Conservation (phyloP, 2,797 vertebrate species). For the Manis crassicaudata region DNA sequence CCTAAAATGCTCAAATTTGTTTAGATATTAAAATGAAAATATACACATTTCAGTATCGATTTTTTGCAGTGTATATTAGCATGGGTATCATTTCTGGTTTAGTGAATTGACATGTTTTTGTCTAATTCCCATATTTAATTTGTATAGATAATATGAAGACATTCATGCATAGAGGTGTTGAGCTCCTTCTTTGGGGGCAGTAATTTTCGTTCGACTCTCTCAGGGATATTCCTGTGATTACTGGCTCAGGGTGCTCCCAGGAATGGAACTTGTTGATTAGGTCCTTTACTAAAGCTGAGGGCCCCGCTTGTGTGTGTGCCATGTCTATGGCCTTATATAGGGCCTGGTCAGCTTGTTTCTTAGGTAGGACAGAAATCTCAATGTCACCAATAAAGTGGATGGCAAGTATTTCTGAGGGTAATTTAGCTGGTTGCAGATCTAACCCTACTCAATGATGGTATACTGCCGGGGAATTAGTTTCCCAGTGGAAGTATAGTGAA, state of each 20-base stretch:
- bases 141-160: not conserved
- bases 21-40: not conserved
- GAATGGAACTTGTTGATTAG: not conserved
- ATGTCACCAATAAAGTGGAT: not conserved
- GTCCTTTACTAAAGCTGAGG: not conserved
- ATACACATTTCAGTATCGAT: not conserved
- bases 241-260: not conserved
- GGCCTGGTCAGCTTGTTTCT: not conserved
- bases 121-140: not conserved
- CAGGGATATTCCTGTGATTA: not conserved
- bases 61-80: not conserved
- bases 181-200: not conserved
- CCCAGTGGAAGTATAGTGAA: not conserved
- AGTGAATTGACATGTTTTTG: not conserved
- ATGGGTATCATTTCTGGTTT: not conserved
- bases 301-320: not conserved
- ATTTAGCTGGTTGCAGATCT: not conserved
- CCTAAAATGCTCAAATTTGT: not conserved
- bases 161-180: not conserved
- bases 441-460: not conserved
- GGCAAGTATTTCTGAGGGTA: not conserved
- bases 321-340: not conserved
- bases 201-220: not conserved
- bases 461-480: not conserved
- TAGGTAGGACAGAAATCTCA: too few relatives aligned